Base-by-base conservation (phyloP, 2,113 vertebrate species). In the Zingel zingel region DNA sequence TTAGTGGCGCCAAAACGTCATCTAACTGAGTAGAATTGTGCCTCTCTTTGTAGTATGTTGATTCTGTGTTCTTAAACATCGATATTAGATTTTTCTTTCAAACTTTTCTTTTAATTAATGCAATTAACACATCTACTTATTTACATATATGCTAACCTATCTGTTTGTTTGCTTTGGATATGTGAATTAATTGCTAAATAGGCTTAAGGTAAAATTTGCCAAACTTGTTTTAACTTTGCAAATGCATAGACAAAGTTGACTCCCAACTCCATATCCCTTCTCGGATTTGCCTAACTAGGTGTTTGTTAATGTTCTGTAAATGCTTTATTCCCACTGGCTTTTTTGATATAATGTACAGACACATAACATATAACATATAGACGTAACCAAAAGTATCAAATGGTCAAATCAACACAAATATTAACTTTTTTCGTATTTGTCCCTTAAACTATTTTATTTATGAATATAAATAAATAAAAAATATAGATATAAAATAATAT, bases 1-100 rank as follows among this genome's bases (percentile, higher is more conserved):
- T 61, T 18, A 61, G 74, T 77, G 85, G 89, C 80, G 79, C 82
- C 77, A 89, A 85, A 89, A 16, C 73, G 6, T 39, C 53, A 75
- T 56, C 23, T 69, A 53, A 79, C 3, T 43, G 1, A 59, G 16
- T 11, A 39, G 30, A 33, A 6, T 6, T 6, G 33, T 33, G 14
- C 36, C 3, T 19, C 9, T 53, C 0, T 33, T 33, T 27, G 6
- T 2, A n/a, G 19, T 58, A 21, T 48, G 27, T 43, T 23, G 25
- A 33, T 15, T 48, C 15, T 48, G 0, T 27, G n/a, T 19, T 51
- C 7, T 47, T 2, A 21, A 23, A 45, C 43, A 25, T 11, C n/a
- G 4, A 0, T 47, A n/a, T 9, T 19, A 16, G 8, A 27, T n/a
- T 16, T 33, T 23, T 39, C 5, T 72, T n/a, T 66, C 15, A n/a